Percentiles rank a stretch among this genome's conserved stretches.
phyloP scores from a whole-genome alignment of 2,888 invertebrate species.

The Vandiemenella viatica region DNA sequence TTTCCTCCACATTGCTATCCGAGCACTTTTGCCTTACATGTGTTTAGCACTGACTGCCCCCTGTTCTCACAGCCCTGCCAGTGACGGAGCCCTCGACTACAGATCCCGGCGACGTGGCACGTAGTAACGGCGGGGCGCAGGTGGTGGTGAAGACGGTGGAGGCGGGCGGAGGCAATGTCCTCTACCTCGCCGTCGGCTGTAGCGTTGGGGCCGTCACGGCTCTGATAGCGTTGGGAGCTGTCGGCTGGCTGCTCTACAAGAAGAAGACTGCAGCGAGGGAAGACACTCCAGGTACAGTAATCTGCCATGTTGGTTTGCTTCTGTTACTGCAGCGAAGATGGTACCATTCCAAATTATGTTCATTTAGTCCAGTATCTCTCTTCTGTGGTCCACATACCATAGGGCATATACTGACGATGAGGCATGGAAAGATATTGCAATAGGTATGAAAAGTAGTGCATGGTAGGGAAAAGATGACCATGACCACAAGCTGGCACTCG shows the following conservation, averaged over 20 bases:
- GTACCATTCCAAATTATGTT: no score
- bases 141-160: not conserved
- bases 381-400: no score
- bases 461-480: no score
- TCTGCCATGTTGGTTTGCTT: no score
- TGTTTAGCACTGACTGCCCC: not conserved
- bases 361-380: no score
- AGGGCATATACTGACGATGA: no score
- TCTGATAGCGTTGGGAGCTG: not conserved
- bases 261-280: no score
- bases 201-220: not conserved
- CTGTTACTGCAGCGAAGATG: no score
- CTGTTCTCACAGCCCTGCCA: not conserved
- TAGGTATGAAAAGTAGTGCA: no score
- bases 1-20: not conserved
- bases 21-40: not conserved
- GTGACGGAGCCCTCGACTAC: not conserved
- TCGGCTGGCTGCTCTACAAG: not conserved
- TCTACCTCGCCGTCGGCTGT: not conserved
- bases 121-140: not conserved
- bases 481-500: no score
- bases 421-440: no score
- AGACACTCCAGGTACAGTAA: no score
- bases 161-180: not conserved
- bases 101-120: not conserved